phyloP scores from a whole-genome alignment of 1,140 invertebrate genomes.

The Drosophila ohnishii region DNA sequence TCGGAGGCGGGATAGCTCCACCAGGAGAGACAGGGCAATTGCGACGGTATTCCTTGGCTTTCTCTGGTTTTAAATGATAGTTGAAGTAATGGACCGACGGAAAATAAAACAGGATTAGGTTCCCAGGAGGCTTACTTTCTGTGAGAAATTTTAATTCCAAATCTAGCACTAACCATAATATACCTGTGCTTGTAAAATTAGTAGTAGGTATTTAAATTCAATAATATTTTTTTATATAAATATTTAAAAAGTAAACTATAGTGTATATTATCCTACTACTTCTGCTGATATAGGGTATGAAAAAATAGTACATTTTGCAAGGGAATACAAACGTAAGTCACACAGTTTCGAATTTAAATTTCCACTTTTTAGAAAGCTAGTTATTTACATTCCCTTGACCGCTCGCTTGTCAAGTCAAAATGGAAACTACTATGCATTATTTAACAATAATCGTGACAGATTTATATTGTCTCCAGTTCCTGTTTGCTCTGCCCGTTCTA shows the following conservation, averaged over 20 bases:
- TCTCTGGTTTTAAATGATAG: constrained; percentile 35
- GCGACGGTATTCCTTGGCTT: constrained; percentile 28
- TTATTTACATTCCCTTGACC: constrained; percentile 21
- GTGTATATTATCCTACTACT: too few relatives aligned
- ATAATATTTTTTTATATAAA: neutral
- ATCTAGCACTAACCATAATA: neutral
- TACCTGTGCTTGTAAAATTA: neutral
- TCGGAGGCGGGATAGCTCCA: constrained; percentile 18
- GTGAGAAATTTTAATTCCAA: neutral
- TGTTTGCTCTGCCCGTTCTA: constrained; percentile 18
- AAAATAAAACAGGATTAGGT: constrained; percentile 41
- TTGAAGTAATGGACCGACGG: constrained; percentile 33
- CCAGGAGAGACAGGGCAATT: constrained; percentile 8
- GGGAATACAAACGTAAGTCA: neutral
- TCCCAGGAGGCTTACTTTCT: constrained; percentile 8
- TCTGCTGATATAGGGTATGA: neutral
- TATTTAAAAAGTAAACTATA: neutral
- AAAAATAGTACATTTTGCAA: neutral
- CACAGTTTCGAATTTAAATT: constrained; percentile 20
- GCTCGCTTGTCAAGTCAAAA: constrained; percentile 9
- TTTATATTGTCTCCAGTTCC: constrained; percentile 58
- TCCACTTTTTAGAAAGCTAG: neutral
- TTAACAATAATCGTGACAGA: constrained; percentile 58
- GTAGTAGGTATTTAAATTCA: too few relatives aligned
- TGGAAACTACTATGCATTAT: constrained; percentile 53